Conservation (phyloP, 2,888 invertebrate genomes). For the Pandemis heparana region DNA sequence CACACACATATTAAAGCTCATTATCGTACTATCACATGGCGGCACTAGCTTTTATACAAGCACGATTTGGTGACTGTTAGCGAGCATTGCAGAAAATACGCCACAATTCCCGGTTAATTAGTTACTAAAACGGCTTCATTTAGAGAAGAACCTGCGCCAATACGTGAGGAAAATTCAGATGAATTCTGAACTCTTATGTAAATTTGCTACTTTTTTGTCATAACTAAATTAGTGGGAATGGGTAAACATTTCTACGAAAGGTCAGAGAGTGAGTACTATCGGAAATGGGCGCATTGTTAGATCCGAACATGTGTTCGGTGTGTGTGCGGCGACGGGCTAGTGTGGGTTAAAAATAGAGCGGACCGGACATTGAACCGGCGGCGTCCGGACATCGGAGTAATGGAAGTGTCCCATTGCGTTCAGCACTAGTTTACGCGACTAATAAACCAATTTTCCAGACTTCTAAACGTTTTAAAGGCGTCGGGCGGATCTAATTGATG, state of each 20-base stretch:
- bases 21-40: not conserved
- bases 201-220: slow-evolving; percentile 24
- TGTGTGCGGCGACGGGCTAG: slow-evolving; percentile 58
- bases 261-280: slow-evolving; percentile 54
- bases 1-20: not conserved
- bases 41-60: not conserved
- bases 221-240: slow-evolving; percentile 11
- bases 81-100: slow-evolving; percentile 29
- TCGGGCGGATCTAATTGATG: slow-evolving; percentile 4
- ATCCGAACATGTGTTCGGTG: slow-evolving; percentile 61
- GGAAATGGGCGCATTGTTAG: slow-evolving; percentile 62
- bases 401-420: slow-evolving; percentile 76
- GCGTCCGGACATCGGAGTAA: slow-evolving; percentile 76
- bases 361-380: slow-evolving; percentile 81
- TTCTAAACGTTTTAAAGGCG: slow-evolving; percentile 50
- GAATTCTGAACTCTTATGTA: slow-evolving; percentile 53
- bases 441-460: slow-evolving; percentile 65
- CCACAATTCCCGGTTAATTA: slow-evolving; percentile 62
- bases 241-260: slow-evolving; percentile 48
- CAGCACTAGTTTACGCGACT: slow-evolving; percentile 67
- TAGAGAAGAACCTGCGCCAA: slow-evolving; percentile 60
- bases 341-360: slow-evolving; percentile 78
- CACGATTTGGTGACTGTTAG: not conserved
- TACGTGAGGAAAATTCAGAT: slow-evolving; percentile 65
- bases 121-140: slow-evolving; percentile 75